Evolutionary conservation across 2,888 invertebrate genomes (phyloP).

Genomic region (Conistra vaccinii): DNA sequence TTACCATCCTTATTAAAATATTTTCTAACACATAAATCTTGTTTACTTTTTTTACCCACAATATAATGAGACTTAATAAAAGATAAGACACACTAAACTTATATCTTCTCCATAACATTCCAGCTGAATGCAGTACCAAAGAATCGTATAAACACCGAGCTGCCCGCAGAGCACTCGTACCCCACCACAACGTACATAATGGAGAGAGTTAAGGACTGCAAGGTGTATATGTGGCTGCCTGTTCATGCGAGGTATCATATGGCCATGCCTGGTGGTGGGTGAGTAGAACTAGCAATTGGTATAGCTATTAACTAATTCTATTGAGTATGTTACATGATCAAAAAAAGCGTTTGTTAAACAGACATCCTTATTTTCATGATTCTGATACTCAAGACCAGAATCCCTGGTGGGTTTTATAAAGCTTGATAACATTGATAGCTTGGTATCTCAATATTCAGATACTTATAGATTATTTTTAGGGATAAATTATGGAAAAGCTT

Average conservation of each 20-base stretch:
- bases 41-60: neutral
- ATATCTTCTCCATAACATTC: neutral
- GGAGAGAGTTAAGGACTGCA: slow-evolving; percentile 67
- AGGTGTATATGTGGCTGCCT: slow-evolving; percentile 76
- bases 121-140: slow-evolving; percentile 77
- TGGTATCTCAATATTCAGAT: neutral
- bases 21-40: too few species aligned
- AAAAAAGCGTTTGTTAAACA: neutral
- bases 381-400: neutral
- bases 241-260: slow-evolving; percentile 85
- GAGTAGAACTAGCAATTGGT: slow-evolving; percentile 52
- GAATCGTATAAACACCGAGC: slow-evolving; percentile 79
- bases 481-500: neutral
- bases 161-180: slow-evolving; percentile 76
- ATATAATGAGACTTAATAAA: neutral
- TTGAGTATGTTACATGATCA: neutral
- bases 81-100: neutral
- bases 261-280: slow-evolving; percentile 81
- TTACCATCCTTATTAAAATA: neutral
- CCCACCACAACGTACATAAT: slow-evolving; percentile 76
- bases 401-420: too few species aligned
- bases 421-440: neutral
- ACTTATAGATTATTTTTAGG: neutral
- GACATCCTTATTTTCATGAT: neutral
- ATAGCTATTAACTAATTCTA: neutral